These are phyloP conservation scores for Platalea minor DNA, from an alignment of 2,797 vertebrate genomes.

Conservation along the genomic window DNA sequence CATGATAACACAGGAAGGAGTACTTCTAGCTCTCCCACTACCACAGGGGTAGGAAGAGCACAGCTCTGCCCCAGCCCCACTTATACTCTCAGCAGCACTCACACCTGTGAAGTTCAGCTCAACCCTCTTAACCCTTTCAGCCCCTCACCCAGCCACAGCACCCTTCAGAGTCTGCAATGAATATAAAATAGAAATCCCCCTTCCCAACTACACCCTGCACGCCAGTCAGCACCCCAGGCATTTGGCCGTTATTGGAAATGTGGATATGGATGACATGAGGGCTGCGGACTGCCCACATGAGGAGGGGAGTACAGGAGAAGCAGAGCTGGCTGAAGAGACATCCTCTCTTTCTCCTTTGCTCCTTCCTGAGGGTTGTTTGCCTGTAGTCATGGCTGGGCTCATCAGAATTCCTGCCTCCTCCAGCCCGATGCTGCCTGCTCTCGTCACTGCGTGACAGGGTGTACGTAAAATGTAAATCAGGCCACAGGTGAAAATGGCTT, in stretches of 20 bases:
- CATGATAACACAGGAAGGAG: fast-evolving
- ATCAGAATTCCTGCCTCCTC: not conserved
- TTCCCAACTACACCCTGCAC: not conserved
- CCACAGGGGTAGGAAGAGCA: fast-evolving
- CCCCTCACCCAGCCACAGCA: not conserved
- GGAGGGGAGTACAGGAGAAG: not conserved
- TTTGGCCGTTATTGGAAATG: not conserved
- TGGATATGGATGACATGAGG: not conserved
- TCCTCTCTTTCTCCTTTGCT: not conserved
- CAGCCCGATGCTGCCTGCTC: not conserved
- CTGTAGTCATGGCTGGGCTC: not conserved
- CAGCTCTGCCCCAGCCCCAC: not conserved
- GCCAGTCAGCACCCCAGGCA: not conserved
- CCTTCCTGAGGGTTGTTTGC: not conserved
- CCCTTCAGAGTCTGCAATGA: not conserved
- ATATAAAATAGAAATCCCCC: not conserved
- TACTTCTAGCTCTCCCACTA: too few relatives aligned
- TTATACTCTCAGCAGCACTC: not conserved
- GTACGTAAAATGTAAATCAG: not conserved
- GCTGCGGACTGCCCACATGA: not conserved
- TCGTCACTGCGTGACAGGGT: fast-evolving
- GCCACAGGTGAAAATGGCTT: not conserved
- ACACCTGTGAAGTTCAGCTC: not conserved
- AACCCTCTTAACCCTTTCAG: not conserved
- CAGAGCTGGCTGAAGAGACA: not conserved